Conservation (phyloP, 2,888 invertebrate species). For the Biston stratarius region DNA sequence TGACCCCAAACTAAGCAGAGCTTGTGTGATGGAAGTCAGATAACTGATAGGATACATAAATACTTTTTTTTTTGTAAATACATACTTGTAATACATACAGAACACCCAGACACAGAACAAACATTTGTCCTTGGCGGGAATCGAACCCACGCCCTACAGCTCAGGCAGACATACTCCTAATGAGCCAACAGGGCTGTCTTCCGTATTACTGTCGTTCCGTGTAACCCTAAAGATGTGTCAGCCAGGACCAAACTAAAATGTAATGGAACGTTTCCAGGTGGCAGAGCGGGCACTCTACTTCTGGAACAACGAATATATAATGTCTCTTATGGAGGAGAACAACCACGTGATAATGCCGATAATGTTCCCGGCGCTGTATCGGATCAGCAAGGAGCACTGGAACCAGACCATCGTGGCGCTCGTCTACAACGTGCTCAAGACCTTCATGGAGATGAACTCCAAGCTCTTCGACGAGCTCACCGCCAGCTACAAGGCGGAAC, state of each 20-base stretch:
- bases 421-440: conserved; percentile 99
- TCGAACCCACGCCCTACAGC: too few species aligned
- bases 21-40: too few species aligned
- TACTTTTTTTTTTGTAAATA: too few species aligned
- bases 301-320: conserved; percentile 99
- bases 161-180: too few species aligned
- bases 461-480: conserved; percentile 99
- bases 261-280: conserved; percentile 88
- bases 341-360: conserved; percentile 99
- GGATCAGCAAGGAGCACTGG: conserved; percentile 99
- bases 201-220: neutral
- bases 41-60: too few species aligned
- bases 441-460: conserved; percentile 99
- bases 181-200: too few species aligned
- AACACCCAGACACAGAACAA: too few species aligned
- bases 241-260: too few species aligned
- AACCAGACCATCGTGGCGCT: conserved; percentile 99
- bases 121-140: too few species aligned
- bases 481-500: conserved; percentile 99
- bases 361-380: conserved; percentile 99
- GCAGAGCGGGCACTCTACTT: conserved; percentile 99
- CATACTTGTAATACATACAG: too few species aligned
- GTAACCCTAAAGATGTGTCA: too few species aligned
- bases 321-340: conserved; percentile 99
- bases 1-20: too few species aligned